Conservation (phyloP, 1,140 invertebrate genomes). For the Drosophila orosa region DNA sequence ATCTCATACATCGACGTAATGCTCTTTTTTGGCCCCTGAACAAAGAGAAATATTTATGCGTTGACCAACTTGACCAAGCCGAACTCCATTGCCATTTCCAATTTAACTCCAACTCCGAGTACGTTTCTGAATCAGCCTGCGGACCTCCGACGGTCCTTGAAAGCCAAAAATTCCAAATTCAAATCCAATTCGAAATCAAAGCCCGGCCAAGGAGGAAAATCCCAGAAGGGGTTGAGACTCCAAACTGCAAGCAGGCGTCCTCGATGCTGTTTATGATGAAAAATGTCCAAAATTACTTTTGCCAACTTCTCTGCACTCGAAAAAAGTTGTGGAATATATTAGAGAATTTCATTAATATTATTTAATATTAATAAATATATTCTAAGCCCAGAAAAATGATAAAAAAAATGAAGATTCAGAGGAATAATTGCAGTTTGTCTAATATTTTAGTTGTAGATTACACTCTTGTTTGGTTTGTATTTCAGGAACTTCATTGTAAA, state of each 20-base stretch:
- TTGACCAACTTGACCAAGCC: conserved; percentile 62
- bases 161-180: conserved; percentile 80
- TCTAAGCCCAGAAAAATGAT: no score
- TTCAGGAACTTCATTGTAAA: no score
- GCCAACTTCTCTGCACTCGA: conserved; percentile 22
- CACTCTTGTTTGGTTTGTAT: neutral
- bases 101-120: conserved; percentile 17
- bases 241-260: conserved; percentile 40
- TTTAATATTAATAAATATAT: no score
- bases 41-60: conserved; percentile 82
- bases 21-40: conserved; percentile 57
- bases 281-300: conserved; percentile 78
- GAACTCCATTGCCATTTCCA: conserved; percentile 31
- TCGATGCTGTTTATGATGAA: conserved; percentile 73
- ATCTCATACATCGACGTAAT: conserved; percentile 12
- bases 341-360: neutral
- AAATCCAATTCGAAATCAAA: conserved; percentile 82
- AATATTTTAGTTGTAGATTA: neutral
- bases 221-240: conserved; percentile 29
- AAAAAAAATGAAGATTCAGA: no score
- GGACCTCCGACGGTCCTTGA: conserved; percentile 42
- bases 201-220: conserved; percentile 36
- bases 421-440: neutral
- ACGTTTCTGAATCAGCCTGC: conserved; percentile 29
- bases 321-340: neutral